A percentile compares a stretch with the other conserved stretches of the same genome.
These are phyloP conservation scores for Pipa parva DNA, from an alignment of 2,113 vertebrate species.

Conservation along the genomic window DNA sequence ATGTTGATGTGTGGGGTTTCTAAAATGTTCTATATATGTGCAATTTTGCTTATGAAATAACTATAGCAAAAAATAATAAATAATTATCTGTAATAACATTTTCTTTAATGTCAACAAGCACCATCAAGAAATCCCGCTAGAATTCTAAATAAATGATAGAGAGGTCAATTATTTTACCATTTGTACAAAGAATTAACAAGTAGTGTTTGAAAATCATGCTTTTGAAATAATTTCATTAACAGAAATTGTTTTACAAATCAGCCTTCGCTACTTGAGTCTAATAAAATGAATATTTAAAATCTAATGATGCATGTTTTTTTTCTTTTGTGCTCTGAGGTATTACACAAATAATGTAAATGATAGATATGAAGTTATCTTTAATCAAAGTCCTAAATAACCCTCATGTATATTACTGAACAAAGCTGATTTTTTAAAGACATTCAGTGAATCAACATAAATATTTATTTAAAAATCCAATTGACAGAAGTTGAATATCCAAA, in stretches of 20 bases:
- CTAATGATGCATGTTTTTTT: slow-evolving; percentile 36
- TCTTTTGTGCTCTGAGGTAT: not conserved
- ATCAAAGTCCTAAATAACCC: slow-evolving; percentile 1
- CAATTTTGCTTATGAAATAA: too few species aligned
- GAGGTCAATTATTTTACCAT: slow-evolving; percentile 41
- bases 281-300: slow-evolving; percentile 41
- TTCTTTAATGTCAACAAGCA: slow-evolving; percentile 34
- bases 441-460: too few species aligned
- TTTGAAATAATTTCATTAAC: slow-evolving; percentile 40
- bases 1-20: too few species aligned
- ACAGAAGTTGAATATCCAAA: too few species aligned
- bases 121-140: slow-evolving; percentile 15
- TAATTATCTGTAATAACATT: not conserved
- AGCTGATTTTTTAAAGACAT: too few species aligned
- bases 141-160: slow-evolving; percentile 31
- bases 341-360: slow-evolving; percentile 9
- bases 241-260: slow-evolving; percentile 42
- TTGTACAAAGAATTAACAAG: slow-evolving; percentile 32
- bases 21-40: too few species aligned
- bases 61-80: too few species aligned
- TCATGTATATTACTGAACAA: too few species aligned
- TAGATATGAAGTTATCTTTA: not conserved
- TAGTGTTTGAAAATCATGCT: slow-evolving; percentile 29
- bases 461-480: too few species aligned
- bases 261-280: slow-evolving; percentile 34